Evolutionary conservation across 2,113 vertebrate species (phyloP).

Genomic region (Leucoraja erinaceus): DNA sequence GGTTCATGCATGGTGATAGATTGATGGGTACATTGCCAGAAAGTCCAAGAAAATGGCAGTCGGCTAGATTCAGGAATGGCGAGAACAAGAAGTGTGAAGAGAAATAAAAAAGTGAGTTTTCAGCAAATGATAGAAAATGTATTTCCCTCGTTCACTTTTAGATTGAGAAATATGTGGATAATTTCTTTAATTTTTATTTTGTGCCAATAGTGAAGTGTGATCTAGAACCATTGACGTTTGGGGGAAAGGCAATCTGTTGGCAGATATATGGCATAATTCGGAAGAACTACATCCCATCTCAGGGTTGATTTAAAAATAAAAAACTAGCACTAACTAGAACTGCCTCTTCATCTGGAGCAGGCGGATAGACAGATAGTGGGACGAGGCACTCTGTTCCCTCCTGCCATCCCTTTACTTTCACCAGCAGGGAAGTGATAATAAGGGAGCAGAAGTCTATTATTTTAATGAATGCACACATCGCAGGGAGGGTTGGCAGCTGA

Average conservation of each 20-base stretch:
- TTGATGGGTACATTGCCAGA: background rate
- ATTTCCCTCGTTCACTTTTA: background rate
- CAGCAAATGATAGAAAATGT: conserved; percentile 43
- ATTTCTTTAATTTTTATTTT: background rate
- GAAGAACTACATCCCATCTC: conserved; percentile 49
- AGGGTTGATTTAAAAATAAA: conserved; percentile 58
- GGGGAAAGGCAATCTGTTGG: conserved; percentile 43
- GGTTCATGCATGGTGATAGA: background rate
- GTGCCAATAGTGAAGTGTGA: conserved; percentile 44
- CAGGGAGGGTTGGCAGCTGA: conserved; percentile 70
- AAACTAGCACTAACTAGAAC: conserved; percentile 65
- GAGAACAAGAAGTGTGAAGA: conserved; percentile 40
- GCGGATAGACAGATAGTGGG: conserved; percentile 57
- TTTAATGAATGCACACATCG: conserved; percentile 79
- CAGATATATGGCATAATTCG: conserved; percentile 44
- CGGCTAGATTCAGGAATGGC: background rate
- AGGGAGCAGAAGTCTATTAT: conserved; percentile 79
- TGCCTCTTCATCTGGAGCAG: conserved; percentile 58
- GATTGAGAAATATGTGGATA: background rate
- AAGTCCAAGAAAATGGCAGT: background rate
- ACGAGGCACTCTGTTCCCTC: conserved; percentile 59
- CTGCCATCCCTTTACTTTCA: conserved; percentile 57
- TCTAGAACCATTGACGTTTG: conserved; percentile 24
- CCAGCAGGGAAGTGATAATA: conserved; percentile 58
- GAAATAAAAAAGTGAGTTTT: conserved; percentile 51